Evolutionary conservation across 2,888 invertebrate species (phyloP).

Genomic region (Scaptomyza tumidula): DNA sequence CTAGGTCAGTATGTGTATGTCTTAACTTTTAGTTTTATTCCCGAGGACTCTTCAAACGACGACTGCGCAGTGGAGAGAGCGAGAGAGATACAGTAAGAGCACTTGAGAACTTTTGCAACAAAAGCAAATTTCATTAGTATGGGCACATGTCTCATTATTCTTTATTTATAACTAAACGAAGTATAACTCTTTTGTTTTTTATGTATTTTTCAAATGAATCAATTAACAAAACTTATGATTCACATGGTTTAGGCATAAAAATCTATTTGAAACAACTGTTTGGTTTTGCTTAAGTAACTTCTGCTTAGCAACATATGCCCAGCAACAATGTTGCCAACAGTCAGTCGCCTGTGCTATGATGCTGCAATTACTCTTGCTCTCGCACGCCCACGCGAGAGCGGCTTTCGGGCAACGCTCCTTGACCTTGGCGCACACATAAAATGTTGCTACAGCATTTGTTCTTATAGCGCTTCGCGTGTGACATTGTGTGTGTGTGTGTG

Average conservation of each 20-base stretch:
- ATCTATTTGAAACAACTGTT: not conserved
- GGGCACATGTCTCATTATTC: not conserved
- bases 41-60: slow-evolving; percentile 23
- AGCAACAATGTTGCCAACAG: slow-evolving; percentile 27
- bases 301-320: slow-evolving; percentile 39
- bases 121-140: too few relatives aligned
- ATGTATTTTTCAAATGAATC: not conserved
- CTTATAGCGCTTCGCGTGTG: slow-evolving; percentile 20
- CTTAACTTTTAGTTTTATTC: slow-evolving; percentile 20
- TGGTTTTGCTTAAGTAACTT: not conserved
- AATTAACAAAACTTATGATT: not conserved
- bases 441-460: slow-evolving; percentile 48
- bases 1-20: slow-evolving; percentile 73
- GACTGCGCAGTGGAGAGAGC: slow-evolving; percentile 51
- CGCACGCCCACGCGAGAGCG: slow-evolving; percentile 49
- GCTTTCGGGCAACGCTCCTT: slow-evolving; percentile 62
- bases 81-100: slow-evolving; percentile 1
- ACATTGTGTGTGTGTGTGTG: slow-evolving; percentile 16
- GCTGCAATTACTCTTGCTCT: slow-evolving; percentile 39
- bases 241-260: not conserved
- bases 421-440: slow-evolving; percentile 70
- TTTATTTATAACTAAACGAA: not conserved
- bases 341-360: slow-evolving; percentile 27
- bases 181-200: not conserved
- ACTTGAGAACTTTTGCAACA: slow-evolving; percentile 24